phyloP scores from a whole-genome alignment of 2,113 vertebrate species.

The Rhinoptilus africanus region DNA sequence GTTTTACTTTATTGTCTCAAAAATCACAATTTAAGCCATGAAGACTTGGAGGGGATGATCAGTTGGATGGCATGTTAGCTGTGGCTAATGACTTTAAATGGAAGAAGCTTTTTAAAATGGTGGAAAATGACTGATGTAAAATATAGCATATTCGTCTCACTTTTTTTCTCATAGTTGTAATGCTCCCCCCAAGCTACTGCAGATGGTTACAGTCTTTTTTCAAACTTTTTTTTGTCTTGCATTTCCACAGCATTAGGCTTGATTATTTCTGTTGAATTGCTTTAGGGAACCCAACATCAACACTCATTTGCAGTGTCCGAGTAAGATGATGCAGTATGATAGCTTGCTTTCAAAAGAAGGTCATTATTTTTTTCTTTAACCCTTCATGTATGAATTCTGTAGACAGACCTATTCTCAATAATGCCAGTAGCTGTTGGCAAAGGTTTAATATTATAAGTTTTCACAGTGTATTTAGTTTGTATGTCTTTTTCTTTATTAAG shows the following conservation, averaged over 20 bases:
- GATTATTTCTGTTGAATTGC: constrained; percentile 44
- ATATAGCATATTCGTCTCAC: background rate
- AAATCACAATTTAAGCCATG: constrained; percentile 6
- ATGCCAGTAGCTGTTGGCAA: background rate
- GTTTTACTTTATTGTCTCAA: constrained; percentile 1
- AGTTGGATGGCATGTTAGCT: background rate
- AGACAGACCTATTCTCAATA: background rate
- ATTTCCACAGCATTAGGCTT: constrained; percentile 36
- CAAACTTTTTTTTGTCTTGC: constrained; percentile 9
- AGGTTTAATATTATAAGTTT: background rate
- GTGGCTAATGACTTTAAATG: constrained; percentile 19
- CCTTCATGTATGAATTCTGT: background rate
- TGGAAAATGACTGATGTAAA: constrained; percentile 15
- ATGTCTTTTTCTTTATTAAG: background rate
- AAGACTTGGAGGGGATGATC: background rate
- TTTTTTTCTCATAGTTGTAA: background rate
- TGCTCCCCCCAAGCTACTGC: constrained; percentile 9
- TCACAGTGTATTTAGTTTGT: background rate
- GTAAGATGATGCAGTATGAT: background rate
- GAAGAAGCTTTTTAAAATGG: background rate
- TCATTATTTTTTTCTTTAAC: constrained; percentile 18
- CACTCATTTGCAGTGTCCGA: background rate
- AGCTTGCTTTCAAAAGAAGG: background rate
- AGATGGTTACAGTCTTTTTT: constrained; percentile 35
- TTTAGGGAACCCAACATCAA: constrained; percentile 33